Conservation (phyloP, 1,140 invertebrate genomes). For the Drosophila bocki region DNA sequence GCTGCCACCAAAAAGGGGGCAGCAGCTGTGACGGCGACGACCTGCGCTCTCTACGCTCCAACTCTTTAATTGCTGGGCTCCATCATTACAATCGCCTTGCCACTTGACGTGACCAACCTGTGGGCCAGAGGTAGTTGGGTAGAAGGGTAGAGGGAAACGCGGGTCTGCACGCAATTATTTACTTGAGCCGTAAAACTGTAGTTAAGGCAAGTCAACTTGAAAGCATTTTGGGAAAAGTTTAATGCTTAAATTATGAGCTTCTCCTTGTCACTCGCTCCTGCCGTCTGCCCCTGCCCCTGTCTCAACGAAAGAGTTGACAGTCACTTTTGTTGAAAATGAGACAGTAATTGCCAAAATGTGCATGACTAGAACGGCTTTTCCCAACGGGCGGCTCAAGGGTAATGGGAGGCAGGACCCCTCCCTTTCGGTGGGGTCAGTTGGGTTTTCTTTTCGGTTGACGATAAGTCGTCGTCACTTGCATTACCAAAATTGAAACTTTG, state of each 20-base stretch:
- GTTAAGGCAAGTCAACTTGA: conserved; percentile 83
- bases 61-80: conserved; percentile 76
- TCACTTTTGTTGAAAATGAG: conserved; percentile 81
- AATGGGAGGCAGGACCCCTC: conserved; percentile 8
- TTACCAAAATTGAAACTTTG: conserved; percentile 78
- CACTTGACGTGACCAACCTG: conserved; percentile 54
- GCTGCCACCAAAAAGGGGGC: conserved; percentile 1
- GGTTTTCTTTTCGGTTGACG: conserved; percentile 65
- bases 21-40: conserved; percentile 49
- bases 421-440: conserved; percentile 47
- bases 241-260: conserved; percentile 82
- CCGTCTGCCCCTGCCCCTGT: not conserved
- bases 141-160: not conserved
- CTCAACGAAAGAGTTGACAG: conserved; percentile 71
- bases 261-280: conserved; percentile 37
- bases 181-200: conserved; percentile 83
- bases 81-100: conserved; percentile 75
- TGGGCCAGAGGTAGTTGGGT: conserved; percentile 1
- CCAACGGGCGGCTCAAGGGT: conserved; percentile 26
- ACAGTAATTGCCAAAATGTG: conserved; percentile 81
- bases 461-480: conserved; percentile 71
- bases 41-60: conserved; percentile 41
- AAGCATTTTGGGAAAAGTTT: conserved; percentile 81
- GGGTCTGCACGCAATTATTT: conserved; percentile 74
- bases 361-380: conserved; percentile 63